These are phyloP conservation scores for Acleris sparsana DNA, from an alignment of 2,888 invertebrate species.

Conservation along the genomic window DNA sequence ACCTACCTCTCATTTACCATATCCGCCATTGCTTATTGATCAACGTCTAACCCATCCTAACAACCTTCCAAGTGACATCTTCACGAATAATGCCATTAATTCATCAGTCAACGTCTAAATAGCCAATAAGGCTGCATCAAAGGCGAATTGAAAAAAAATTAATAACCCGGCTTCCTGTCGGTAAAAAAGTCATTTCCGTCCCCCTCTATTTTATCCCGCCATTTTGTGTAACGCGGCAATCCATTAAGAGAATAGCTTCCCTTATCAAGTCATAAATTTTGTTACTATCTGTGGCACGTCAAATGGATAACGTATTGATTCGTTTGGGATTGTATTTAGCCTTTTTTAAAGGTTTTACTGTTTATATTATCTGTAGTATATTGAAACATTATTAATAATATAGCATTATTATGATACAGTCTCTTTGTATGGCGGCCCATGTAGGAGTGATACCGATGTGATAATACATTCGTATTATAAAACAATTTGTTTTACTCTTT, in stretches of 20 bases:
- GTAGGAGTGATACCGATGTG: no score
- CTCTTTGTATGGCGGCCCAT: no score
- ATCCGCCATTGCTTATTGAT: no score
- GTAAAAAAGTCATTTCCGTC: slow-evolving; percentile 36
- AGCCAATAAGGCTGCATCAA: slow-evolving; percentile 27
- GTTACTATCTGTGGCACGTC: slow-evolving; percentile 56
- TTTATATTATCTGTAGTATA: slow-evolving; percentile 36
- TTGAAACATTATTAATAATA: no score
- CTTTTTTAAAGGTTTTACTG: slow-evolving; percentile 39
- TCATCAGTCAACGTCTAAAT: slow-evolving; percentile 19
- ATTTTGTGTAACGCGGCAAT: slow-evolving; percentile 54
- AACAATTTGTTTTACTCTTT: no score
- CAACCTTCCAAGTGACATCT: background rate
- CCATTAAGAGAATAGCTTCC: slow-evolving; percentile 64
- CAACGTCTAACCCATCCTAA: no score
- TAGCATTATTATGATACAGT: no score
- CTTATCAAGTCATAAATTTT: slow-evolving; percentile 74
- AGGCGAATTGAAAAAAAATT: slow-evolving; percentile 33
- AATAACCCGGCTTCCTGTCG: slow-evolving; percentile 35
- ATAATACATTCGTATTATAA: no score
- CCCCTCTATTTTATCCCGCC: slow-evolving; percentile 37
- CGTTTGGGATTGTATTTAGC: slow-evolving; percentile 43
- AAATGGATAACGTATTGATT: slow-evolving; percentile 50
- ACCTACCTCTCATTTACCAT: no score
- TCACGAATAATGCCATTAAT: background rate